phyloP scores from a whole-genome alignment of 1,140 invertebrate genomes.

The Galleria mellonella region DNA sequence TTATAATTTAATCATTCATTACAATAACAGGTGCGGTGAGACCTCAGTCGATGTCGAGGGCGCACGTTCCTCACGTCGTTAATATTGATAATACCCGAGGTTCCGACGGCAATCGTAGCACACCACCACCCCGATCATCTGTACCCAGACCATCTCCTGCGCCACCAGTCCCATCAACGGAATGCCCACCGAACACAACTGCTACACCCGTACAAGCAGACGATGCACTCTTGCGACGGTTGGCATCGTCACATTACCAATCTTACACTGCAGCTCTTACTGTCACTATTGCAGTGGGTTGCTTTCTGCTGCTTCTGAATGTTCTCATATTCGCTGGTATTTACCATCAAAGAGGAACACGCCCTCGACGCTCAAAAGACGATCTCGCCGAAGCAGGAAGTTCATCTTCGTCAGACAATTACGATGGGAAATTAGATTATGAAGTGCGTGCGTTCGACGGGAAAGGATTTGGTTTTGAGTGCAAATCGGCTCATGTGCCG shows the following conservation, averaged over 20 bases:
- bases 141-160: constrained; percentile 38
- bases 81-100: constrained; percentile 41
- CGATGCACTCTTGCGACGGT: constrained; percentile 82
- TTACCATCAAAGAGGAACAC: constrained; percentile 88
- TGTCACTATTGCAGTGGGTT: constrained; percentile 95
- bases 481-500: constrained; percentile 65
- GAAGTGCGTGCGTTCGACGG: constrained; percentile 75
- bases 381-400: constrained; percentile 83
- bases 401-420: constrained; percentile 76
- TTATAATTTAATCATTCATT: background rate
- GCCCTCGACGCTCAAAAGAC: constrained; percentile 82
- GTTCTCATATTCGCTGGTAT: constrained; percentile 95
- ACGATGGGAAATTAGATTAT: constrained; percentile 77
- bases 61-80: constrained; percentile 71
- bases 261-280: constrained; percentile 92
- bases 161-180: constrained; percentile 74
- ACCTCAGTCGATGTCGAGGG: constrained; percentile 79
- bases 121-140: constrained; percentile 56
- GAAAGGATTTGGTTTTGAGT: constrained; percentile 76
- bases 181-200: constrained; percentile 81
- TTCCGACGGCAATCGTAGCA: constrained; percentile 52
- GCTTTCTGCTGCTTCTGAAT: constrained; percentile 91
- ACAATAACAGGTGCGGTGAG: constrained; percentile 79
- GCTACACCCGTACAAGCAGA: constrained; percentile 59
- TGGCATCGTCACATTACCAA: constrained; percentile 87